A percentile compares a stretch with the other conserved stretches of the same genome.
These are phyloP conservation scores for Volucella inflata DNA, from an alignment of 2,888 invertebrate species.

Conservation along the genomic window DNA sequence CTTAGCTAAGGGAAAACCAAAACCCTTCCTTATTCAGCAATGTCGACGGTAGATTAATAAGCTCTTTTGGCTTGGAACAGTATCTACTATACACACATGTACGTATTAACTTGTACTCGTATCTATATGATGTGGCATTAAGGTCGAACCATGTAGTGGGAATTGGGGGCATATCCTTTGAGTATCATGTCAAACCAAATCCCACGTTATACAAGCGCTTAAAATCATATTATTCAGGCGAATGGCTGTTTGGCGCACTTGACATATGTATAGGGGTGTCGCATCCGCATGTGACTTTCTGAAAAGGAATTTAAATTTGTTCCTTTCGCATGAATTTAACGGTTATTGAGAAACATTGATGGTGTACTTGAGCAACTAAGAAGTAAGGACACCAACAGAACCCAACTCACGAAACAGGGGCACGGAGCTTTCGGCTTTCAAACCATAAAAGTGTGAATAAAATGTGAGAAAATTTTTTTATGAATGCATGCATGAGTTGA, in stretches of 20 bases:
- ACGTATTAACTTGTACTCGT: no score
- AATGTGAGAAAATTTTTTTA: background rate
- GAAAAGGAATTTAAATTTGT: constrained; percentile 41
- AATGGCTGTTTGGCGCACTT: constrained; percentile 31
- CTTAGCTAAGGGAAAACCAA: constrained; percentile 45
- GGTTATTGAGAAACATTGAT: constrained; percentile 41
- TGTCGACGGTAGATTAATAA: constrained; percentile 10
- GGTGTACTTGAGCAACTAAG: background rate
- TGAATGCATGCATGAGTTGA: background rate
- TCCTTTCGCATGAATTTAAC: constrained; percentile 42
- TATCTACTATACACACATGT: no score
- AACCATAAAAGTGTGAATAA: constrained; percentile 30
- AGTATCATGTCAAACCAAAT: constrained; percentile 61
- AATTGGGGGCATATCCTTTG: constrained; percentile 24
- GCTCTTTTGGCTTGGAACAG: constrained; percentile 8
- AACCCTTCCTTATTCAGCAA: constrained; percentile 35
- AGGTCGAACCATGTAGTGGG: background rate
- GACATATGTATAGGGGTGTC: constrained; percentile 21
- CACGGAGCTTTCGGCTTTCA: background rate
- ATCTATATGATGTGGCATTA: no score
- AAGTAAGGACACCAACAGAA: background rate
- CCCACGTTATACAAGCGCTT: constrained; percentile 62
- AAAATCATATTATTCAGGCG: constrained; percentile 58
- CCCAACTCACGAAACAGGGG: background rate
- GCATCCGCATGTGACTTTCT: constrained; percentile 11